These are phyloP conservation scores for Himantopus leucocephalus DNA, from an alignment of 2,113 vertebrate genomes.

Conservation along the genomic window DNA sequence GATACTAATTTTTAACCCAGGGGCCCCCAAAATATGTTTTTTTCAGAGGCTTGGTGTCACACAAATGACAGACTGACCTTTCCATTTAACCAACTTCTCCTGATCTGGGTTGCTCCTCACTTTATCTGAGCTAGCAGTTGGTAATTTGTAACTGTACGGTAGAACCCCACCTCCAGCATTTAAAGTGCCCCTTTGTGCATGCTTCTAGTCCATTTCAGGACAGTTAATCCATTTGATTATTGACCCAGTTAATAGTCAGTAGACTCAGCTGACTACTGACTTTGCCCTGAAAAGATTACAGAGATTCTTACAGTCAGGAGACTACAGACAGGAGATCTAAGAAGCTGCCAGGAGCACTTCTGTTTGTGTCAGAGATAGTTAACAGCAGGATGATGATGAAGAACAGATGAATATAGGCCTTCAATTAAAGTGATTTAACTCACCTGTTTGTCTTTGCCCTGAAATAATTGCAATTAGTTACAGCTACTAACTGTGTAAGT, in stretches of 20 bases:
- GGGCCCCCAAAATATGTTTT: not conserved
- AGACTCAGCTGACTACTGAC: not conserved
- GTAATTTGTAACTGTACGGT: not conserved
- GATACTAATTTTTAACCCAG: not conserved
- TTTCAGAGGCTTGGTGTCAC: not conserved
- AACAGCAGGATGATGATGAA: not conserved
- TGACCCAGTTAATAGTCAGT: not conserved
- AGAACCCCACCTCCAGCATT: not conserved
- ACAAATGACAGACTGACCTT: not conserved
- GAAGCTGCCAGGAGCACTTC: not conserved
- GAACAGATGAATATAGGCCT: not conserved
- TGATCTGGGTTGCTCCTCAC: not conserved
- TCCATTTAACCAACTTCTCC: not conserved
- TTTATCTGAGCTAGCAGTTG: not conserved
- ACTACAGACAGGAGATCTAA: not conserved
- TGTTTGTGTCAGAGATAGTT: not conserved
- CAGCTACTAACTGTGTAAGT: not conserved
- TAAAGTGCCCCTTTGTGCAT: not conserved
- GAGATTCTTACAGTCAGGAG: not conserved
- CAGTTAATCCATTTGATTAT: not conserved
- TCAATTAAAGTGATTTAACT: not conserved
- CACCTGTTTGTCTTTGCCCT: not conserved
- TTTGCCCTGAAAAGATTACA: not conserved
- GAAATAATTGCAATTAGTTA: not conserved
- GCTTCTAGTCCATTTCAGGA: not conserved